These are phyloP conservation scores for Macrocentrus cingulum DNA, from an alignment of 1,140 invertebrate genomes.

Conservation along the genomic window DNA sequence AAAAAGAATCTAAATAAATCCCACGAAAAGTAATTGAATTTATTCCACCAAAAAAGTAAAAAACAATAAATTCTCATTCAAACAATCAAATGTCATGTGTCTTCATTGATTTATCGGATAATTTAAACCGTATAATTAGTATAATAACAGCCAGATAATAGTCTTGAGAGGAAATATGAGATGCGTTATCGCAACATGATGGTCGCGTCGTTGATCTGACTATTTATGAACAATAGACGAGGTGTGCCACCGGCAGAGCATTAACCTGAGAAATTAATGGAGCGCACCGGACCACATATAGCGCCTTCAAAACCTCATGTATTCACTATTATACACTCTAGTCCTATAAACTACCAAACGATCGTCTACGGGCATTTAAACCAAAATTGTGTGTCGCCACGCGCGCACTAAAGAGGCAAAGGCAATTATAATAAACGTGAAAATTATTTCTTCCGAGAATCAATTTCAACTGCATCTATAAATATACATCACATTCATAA, in stretches of 20 bases:
- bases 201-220: constrained; percentile 7
- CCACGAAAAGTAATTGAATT: too few relatives aligned
- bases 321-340: neutral
- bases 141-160: neutral
- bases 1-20: too few relatives aligned
- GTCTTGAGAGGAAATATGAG: neutral
- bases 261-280: constrained; percentile 26
- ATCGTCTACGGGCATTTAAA: neutral
- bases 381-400: neutral
- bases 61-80: too few relatives aligned
- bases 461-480: neutral
- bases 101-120: too few relatives aligned
- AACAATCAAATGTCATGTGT: too few relatives aligned
- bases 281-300: constrained; percentile 18
- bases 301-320: neutral
- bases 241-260: constrained; percentile 21
- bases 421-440: neutral
- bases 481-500: too few relatives aligned
- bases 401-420: too few relatives aligned
- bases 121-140: neutral
- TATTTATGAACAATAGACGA: constrained; percentile 23
- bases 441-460: neutral
- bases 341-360: constrained; percentile 4
- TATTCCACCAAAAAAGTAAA: too few relatives aligned
- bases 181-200: constrained; percentile 17